Evolutionary conservation across 2,113 vertebrate species (phyloP).

Genomic region (Clupea harengus): DNA sequence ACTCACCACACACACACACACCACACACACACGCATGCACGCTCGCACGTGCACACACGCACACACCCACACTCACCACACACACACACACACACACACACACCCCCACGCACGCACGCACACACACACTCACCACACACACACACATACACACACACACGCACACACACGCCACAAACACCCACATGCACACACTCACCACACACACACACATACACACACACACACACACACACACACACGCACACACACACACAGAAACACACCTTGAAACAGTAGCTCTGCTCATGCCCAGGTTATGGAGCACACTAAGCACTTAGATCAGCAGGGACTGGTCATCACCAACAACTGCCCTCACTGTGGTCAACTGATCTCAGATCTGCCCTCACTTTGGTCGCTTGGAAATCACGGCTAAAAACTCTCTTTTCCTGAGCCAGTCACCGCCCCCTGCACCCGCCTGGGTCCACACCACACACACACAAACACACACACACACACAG

Average conservation of each 20-base stretch:
- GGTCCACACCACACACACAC: too few relatives aligned
- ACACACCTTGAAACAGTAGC: too few relatives aligned
- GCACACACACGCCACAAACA: too few relatives aligned
- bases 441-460: too few relatives aligned
- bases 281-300: too few relatives aligned
- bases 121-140: not conserved
- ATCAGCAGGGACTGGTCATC: too few relatives aligned
- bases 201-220: not conserved
- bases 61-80: not conserved
- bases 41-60: not conserved
- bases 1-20: not conserved
- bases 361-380: too few relatives aligned
- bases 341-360: too few relatives aligned
- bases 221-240: not conserved
- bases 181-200: not conserved
- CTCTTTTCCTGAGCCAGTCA: not conserved
- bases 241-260: not conserved
- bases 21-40: not conserved
- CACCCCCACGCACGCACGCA: not conserved
- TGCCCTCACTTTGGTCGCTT: too few relatives aligned
- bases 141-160: not conserved
- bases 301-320: too few relatives aligned
- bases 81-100: constrained; percentile 3
- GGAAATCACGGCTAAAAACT: not conserved
- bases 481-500: too few relatives aligned